A percentile compares a stretch with the other conserved stretches of the same genome.
Evolutionary conservation across 2,888 invertebrate species (phyloP).

Genomic region (Marronus borbonicus): DNA sequence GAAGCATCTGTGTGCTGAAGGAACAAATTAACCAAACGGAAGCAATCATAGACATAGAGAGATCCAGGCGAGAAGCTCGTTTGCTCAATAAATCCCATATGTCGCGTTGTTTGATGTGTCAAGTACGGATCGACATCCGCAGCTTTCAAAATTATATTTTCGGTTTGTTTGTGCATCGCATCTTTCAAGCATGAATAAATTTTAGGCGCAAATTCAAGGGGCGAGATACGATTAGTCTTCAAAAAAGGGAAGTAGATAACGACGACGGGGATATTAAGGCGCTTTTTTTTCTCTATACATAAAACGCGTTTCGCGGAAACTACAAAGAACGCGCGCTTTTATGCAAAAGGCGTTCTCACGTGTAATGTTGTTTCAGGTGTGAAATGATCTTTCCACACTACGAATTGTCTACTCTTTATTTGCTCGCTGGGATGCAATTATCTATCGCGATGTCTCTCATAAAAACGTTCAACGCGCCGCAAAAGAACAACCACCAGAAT

Average conservation of each 20-base stretch:
- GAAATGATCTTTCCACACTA: constrained; percentile 38
- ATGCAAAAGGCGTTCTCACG: constrained; percentile 12
- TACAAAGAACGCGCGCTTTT: neutral
- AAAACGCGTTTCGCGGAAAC: neutral
- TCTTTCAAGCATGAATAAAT: constrained; percentile 33
- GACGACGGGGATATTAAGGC: neutral
- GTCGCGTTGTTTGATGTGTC: constrained; percentile 41
- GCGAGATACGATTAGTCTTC: constrained; percentile 27
- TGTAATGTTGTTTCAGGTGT: constrained; percentile 46
- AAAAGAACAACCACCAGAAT: constrained; percentile 81
- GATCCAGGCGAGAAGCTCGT: constrained; percentile 3
- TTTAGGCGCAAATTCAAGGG: constrained; percentile 32
- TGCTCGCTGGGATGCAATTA: constrained; percentile 35
- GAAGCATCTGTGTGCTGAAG: constrained; percentile 21
- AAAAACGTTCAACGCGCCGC: constrained; percentile 60
- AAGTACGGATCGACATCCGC: constrained; percentile 9
- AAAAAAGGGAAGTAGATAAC: constrained; percentile 14
- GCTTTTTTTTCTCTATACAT: neutral
- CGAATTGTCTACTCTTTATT: constrained; percentile 22
- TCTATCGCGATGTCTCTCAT: constrained; percentile 53
- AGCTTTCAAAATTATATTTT: constrained; percentile 36
- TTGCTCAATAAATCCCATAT: constrained; percentile 47
- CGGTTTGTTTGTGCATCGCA: constrained; percentile 33
- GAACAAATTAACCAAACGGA: constrained; percentile 46
- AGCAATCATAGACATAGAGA: constrained; percentile 36